Base-by-base conservation (phyloP, 30 jellyfish, hydroid and myxozoan species). In the Phacellophora camtschatica region DNA sequence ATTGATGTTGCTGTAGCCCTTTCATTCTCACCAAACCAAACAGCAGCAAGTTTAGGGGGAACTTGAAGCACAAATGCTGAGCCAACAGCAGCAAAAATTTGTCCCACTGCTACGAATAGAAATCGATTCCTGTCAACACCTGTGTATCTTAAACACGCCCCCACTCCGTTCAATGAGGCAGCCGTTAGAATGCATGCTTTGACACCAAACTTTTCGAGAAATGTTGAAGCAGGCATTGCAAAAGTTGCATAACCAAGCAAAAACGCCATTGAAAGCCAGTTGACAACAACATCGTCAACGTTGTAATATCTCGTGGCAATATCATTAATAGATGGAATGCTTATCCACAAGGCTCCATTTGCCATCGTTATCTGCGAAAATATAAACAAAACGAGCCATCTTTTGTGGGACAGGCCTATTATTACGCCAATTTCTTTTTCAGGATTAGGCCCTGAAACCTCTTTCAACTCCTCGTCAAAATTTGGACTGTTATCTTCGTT, bases 1-100 rank as follows among this genome's bases (percentile, higher is more conserved):
- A 92, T 69, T 11, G 98, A 77, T 10, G 98, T 92, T 20, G 97
- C 88, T 2, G 87, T 78, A 9, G 94, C 95, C 45, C 98, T 87
- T 66, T 92, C 98, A 32, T 85, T 66, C 34, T 73, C 95, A 5
- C 95, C 95, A 82, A 92, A 92, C 98, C 98, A 92, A 59, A 79
- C 87, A 5, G 95, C 85, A 0, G 98, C 94, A 1, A 92, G 71
- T 71, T 72, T 74, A 4, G 90, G 92, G 3, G 98, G 98, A 20
- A 85, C 84, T 37, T 81, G 95, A 16, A 92, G 85, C 55, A 92
- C 84, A 50, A 84, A 69, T 37, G 85, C 87, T 1, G 82, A 68
- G 1, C 95, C 96, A 5, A 92, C 2, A 6, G 97, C 96, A n/a
- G 97, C 97, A 54, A 84, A 36, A 30, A 73, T 30, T 31, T 90